Conservation (phyloP, 2,113 vertebrate genomes). For the Clarias batrachus region DNA sequence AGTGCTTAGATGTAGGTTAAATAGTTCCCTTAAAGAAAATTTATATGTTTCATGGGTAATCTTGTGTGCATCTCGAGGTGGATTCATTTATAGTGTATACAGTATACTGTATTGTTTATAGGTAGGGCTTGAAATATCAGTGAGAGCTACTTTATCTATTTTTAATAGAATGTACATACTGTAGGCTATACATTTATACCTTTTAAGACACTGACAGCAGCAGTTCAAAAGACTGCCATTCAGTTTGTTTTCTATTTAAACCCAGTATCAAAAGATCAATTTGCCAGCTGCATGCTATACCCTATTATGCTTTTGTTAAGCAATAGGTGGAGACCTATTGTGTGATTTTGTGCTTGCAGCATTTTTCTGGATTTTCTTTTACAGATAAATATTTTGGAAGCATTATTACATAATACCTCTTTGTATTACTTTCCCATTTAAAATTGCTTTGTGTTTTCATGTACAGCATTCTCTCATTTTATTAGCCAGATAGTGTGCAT, state of each 20-base stretch:
- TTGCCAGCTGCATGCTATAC: background rate
- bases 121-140: background rate
- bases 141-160: background rate
- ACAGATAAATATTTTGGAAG: background rate
- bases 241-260: background rate
- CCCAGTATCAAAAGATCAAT: background rate
- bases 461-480: conserved; percentile 28
- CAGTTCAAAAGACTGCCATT: background rate
- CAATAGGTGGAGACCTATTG: background rate
- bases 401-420: background rate
- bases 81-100: background rate
- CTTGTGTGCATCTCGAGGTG: background rate
- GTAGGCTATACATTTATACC: background rate
- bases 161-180: background rate
- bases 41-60: no score
- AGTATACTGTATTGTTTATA: background rate
- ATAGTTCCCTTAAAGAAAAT: background rate
- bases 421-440: conserved; percentile 1
- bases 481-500: background rate
- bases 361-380: background rate
- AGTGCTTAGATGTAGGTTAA: background rate
- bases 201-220: background rate
- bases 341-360: background rate
- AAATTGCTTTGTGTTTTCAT: conserved; percentile 1
- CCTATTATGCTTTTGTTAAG: background rate